A percentile compares a stretch with the other conserved stretches of the same genome.
phyloP scores from a whole-genome alignment of 2,888 invertebrate genomes.

The Mallateleia sp. region DNA sequence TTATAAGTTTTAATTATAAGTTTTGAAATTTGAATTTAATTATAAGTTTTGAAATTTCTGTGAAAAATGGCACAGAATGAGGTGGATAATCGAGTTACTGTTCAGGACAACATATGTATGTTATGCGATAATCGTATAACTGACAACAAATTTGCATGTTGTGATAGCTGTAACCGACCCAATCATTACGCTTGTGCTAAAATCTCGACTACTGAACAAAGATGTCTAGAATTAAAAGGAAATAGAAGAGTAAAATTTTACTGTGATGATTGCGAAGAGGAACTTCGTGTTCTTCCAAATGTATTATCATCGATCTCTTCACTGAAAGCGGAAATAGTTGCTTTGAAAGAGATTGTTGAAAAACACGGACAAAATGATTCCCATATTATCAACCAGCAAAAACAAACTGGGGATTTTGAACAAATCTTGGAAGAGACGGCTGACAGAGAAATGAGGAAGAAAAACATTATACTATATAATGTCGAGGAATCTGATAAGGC shows the following conservation, averaged over 20 bases:
- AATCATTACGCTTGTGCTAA: background rate
- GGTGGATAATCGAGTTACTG: too few species aligned
- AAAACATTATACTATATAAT: background rate
- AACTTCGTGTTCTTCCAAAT: background rate
- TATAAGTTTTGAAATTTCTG: too few species aligned
- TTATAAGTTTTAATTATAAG: too few species aligned
- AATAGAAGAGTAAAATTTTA: background rate
- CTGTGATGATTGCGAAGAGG: slow-evolving; percentile 5
- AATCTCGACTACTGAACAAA: slow-evolving; percentile 2
- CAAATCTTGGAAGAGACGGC: background rate
- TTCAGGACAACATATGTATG: too few species aligned
- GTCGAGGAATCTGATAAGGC: background rate
- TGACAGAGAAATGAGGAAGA: background rate
- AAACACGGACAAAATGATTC: too few species aligned
- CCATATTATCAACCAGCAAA: background rate
- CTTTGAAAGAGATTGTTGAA: too few species aligned
- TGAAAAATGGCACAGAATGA: too few species aligned
- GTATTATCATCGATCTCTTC: background rate
- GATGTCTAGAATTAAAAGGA: background rate
- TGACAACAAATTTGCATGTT: too few species aligned
- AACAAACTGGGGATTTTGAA: background rate
- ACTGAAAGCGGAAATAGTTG: background rate
- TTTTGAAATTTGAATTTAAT: too few species aligned
- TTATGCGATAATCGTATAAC: too few species aligned
- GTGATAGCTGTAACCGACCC: background rate